Evolutionary conservation across 1,140 invertebrate genomes (phyloP), one percentile per base, ranked within the genome.

Genomic region (Lutraria rhynchaena): DNA sequence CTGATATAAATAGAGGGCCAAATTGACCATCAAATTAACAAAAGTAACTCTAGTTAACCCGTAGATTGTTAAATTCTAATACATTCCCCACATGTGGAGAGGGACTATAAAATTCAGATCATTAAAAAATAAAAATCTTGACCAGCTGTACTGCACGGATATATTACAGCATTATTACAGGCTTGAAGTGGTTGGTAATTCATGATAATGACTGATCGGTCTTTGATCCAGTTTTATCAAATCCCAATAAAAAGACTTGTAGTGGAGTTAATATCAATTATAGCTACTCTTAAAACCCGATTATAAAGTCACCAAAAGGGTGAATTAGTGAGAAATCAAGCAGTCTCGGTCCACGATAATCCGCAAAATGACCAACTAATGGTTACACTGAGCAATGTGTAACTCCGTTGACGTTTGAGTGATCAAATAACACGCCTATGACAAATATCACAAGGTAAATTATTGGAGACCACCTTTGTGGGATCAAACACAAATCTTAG

Each of bases 221-320:
- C 51, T 73, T 73, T 73, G 70, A 73, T 73, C 70, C 53, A 17
- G 41, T 22, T 57, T 58, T 73, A 73, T 73, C 41, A 73, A 58
- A 55, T 73, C 27, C n/a, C 9, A 58, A 58, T 73, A 61, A 61
- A 61, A 61, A 75, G 29, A 31, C 27, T 58, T 49, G 11, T 33
- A 22, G 73, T 60, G 27, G 44, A 61, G 57, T 63, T 75, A 44
- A 75, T 61, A 44, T 60, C 73, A 75, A 60, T 75, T 75, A 61
- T 61, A n/a, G n/a, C 17, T 33, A 22, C 55, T 61, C n/a, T 61
- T 75, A 35, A 60, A 29, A 31, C 4, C 35, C 44, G 73, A 41
- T 75, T 75, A 75, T 60, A 75, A 75, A 75, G 73, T 75, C 73
- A 75, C 31, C 15, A 27, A 33, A 22, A n/a, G 19, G 70, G 31